These are phyloP conservation scores for Trachelus stipa DNA, from an alignment of 2,888 invertebrate species.

Conservation along the genomic window DNA sequence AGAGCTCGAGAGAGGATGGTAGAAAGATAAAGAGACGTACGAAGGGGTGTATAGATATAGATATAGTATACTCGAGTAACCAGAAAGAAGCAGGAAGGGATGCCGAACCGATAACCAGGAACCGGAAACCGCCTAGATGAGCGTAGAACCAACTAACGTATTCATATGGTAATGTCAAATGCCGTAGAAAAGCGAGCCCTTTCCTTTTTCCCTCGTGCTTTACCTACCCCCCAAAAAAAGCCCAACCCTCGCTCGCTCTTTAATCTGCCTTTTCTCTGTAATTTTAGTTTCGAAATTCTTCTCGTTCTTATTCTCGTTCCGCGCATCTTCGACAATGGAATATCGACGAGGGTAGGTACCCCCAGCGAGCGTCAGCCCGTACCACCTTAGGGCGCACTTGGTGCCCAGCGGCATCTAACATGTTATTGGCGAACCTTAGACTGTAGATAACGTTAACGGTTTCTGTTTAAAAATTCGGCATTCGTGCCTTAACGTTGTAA, in stretches of 20 bases:
- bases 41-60: constrained; percentile 4
- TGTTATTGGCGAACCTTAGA: not conserved
- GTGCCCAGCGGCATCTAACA: not conserved
- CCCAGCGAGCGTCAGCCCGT: not conserved
- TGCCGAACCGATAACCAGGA: constrained; percentile 26
- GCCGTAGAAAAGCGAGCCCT: constrained; percentile 11
- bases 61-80: not conserved
- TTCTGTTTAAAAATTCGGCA: not conserved
- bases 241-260: not conserved
- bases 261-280: constrained; percentile 14
- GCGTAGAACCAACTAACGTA: constrained; percentile 11
- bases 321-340: not conserved
- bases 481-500: not conserved
- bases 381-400: not conserved
- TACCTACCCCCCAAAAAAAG: not conserved
- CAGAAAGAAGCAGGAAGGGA: constrained; percentile 14
- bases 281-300: constrained; percentile 11
- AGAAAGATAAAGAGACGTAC: constrained; percentile 6
- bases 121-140: constrained; percentile 15
- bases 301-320: constrained; percentile 4
- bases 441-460: not conserved
- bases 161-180: constrained; percentile 16
- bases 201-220: not conserved
- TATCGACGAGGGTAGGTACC: not conserved
- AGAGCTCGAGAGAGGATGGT: not conserved